Conservation (phyloP, 2,888 invertebrate genomes). For the Cosmopolites sordidus region DNA sequence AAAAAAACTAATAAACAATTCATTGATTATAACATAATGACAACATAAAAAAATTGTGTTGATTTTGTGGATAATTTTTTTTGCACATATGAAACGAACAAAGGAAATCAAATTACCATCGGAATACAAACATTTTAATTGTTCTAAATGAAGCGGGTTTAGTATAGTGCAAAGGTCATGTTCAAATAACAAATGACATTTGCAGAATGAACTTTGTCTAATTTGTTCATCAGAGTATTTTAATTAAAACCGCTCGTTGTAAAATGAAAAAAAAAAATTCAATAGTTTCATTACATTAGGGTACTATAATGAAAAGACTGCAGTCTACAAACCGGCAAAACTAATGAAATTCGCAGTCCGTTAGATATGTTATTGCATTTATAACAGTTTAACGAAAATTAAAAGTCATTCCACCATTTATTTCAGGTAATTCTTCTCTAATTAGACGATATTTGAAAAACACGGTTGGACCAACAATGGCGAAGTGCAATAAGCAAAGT, state of each 20-base stretch:
- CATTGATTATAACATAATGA: too few species aligned
- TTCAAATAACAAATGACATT: background rate
- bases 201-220: background rate
- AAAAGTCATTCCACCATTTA: constrained; percentile 32
- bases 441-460: constrained; percentile 33
- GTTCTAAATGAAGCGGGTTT: too few species aligned
- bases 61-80: too few species aligned
- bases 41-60: too few species aligned
- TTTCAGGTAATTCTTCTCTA: constrained; percentile 31
- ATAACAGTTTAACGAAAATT: constrained; percentile 33
- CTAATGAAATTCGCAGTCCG: constrained; percentile 31
- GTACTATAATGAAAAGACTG: background rate
- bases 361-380: constrained; percentile 29
- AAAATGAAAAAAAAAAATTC: background rate
- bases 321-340: background rate
- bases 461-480: constrained; percentile 7
- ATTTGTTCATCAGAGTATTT: background rate
- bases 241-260: background rate
- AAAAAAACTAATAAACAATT: too few species aligned
- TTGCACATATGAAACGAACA: too few species aligned
- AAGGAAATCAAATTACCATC: too few species aligned
- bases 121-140: too few species aligned
- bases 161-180: background rate
- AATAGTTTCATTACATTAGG: constrained; percentile 9
- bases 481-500: constrained; percentile 33